Evolutionary conservation across 2,797 vertebrate genomes (phyloP).

Genomic region (Leptatherina wallacei): DNA sequence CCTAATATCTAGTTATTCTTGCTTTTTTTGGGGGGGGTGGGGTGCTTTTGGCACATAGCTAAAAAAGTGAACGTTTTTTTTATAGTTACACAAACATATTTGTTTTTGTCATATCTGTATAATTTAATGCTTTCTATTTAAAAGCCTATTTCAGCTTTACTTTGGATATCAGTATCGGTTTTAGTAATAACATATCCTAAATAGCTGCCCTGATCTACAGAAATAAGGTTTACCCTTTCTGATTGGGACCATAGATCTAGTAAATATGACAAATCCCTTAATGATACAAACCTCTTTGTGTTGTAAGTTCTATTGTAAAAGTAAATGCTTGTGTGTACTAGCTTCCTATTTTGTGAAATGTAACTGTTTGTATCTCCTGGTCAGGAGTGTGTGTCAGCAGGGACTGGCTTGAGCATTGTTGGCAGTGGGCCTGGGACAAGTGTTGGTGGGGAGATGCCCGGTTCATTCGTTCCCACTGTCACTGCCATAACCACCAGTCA

Average conservation of each 20-base stretch:
- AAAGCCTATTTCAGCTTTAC: background rate
- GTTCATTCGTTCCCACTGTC: constrained; percentile 97
- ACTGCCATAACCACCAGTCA: constrained; percentile 98
- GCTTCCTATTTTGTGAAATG: constrained; percentile 12
- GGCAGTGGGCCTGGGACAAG: constrained; percentile 74
- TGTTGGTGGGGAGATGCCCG: constrained; percentile 90
- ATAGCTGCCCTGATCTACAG: background rate
- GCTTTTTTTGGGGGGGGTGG: no score
- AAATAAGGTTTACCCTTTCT: background rate
- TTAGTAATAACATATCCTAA: background rate
- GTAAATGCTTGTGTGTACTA: background rate
- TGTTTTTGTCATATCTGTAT: background rate
- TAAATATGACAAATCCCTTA: background rate
- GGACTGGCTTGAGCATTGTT: constrained; percentile 83
- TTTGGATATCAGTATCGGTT: background rate
- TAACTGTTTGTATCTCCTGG: constrained; percentile 46
- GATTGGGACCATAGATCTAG: background rate
- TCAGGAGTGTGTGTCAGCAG: constrained; percentile 91
- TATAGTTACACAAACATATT: background rate
- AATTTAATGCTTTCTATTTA: background rate
- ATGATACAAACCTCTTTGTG: background rate
- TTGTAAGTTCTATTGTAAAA: background rate
- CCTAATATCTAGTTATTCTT: no score
- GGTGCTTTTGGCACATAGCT: background rate
- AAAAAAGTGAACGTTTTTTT: no score